Base-by-base conservation (phyloP, 2,113 vertebrate genomes). In the Eonycteris spelaea region DNA sequence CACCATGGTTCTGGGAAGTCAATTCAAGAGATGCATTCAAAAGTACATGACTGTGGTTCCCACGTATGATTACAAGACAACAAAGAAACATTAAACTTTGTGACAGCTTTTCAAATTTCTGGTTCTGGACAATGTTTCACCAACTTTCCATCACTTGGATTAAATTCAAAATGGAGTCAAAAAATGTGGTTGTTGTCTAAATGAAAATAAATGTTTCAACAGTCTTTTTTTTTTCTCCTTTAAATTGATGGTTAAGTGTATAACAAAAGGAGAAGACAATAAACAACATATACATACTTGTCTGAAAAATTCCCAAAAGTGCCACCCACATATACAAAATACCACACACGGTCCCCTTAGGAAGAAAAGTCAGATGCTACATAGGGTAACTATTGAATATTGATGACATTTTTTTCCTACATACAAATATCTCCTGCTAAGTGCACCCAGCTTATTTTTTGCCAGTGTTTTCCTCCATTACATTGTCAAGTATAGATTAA, bases 261-360 rank as follows among this genome's bases (percentile, higher is more conserved):
- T 84, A 95, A 98, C 97, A 98, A 98, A 97, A 91, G 96, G 86
- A 96, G 93, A 93, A 96, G 89, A 96, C 94, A 96, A 96, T 86
- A 87, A 97, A 84, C 71, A 96, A 79, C 86, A 95, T 97, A 97
- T 95, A 97, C 93, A 92, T 97, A 93, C 91, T 96, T 90, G 63
- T 95, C 78, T 97, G 93, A 87, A 96, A 96, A 95, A 90, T 65
- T 35, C 18, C 79, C 38, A 8, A 77, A 90, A 87, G 96, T 97
- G 59, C 97, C 97, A 98, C 97, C 97, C 97, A 97, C 97, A 96
- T 45, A 77, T 91, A 93, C 59, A 93, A 83, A 96, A 86, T 97
- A 84, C 97, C 97, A 98, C 97, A 97, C 97, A 97, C 96, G 97
- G 97, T 83, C 8, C 4, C 68, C 94, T 96, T 83, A 86, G 40